phyloP scores from a whole-genome alignment of 2,888 invertebrate genomes.

The Asteroscopus sphinx region DNA sequence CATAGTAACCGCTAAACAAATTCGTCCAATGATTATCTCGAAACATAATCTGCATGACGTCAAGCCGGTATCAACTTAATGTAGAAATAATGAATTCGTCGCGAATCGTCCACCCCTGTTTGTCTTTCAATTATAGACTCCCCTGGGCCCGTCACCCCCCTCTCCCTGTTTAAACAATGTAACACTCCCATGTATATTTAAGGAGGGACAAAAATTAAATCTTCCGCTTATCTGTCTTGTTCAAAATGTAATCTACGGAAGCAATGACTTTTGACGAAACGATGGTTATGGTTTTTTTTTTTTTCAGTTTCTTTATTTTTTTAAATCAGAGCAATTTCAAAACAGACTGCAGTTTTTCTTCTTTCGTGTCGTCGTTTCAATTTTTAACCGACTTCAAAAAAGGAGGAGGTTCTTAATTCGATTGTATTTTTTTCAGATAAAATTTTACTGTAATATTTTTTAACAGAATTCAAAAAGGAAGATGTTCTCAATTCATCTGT shows the following conservation, averaged over 20 bases:
- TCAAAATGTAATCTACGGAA: constrained; percentile 72
- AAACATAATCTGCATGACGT: constrained; percentile 57
- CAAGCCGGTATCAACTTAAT: constrained; percentile 76
- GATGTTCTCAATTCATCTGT: no score
- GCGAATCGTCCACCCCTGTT: constrained; percentile 84
- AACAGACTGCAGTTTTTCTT: no score
- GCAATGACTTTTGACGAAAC: constrained; percentile 63
- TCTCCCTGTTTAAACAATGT: constrained; percentile 78
- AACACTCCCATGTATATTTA: constrained; percentile 80
- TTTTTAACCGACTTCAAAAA: no score
- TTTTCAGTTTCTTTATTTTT: background rate
- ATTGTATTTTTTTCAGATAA: no score
- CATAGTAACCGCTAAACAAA: constrained; percentile 30
- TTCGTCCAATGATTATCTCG: constrained; percentile 45
- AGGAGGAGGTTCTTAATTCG: no score
- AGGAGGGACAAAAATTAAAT: constrained; percentile 84
- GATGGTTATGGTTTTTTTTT: constrained; percentile 2
- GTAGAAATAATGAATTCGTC: constrained; percentile 86
- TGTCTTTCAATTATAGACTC: constrained; percentile 88
- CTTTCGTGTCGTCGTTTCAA: no score
- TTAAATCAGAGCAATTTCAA: no score
- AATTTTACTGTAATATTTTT: no score
- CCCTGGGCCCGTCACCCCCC: constrained; percentile 66
- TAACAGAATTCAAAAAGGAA: no score
- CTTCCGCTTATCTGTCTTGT: constrained; percentile 72